phyloP scores from a whole-genome alignment of 1,140 invertebrate species.

The Gryon sp. region DNA sequence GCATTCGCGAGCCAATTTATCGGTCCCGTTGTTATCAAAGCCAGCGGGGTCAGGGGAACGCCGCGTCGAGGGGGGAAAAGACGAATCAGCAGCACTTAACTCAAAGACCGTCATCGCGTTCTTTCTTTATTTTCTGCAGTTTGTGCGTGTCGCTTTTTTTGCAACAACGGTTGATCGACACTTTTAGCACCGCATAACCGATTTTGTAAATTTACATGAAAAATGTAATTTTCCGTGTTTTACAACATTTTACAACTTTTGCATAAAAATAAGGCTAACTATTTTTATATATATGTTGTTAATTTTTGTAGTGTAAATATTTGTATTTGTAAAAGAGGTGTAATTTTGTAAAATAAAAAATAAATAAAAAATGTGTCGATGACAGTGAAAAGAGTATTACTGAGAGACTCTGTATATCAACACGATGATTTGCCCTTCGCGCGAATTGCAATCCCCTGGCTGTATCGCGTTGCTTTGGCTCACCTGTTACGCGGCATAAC shows the following conservation, averaged over 20 bases:
- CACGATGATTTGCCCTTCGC: constrained; percentile 40
- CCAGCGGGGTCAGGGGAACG: not conserved
- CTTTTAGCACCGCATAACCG: constrained; percentile 20
- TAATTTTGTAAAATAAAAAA: too few species aligned
- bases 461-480: constrained; percentile 31
- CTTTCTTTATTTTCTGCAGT: constrained; percentile 43
- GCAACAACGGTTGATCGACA: constrained; percentile 12
- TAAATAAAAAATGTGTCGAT: constrained; percentile 35
- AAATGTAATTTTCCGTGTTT: too few species aligned
- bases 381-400: too few species aligned
- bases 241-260: too few species aligned
- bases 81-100: constrained; percentile 11
- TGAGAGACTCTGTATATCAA: constrained; percentile 34
- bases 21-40: constrained; percentile 50
- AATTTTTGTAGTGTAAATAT: too few species aligned
- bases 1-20: constrained; percentile 56
- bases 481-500: constrained; percentile 62
- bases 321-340: too few species aligned
- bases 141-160: constrained; percentile 23
- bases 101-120: constrained; percentile 13
- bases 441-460: constrained; percentile 11
- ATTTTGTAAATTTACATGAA: too few species aligned
- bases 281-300: too few species aligned
- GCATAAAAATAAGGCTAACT: too few species aligned
- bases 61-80: not conserved